Evolutionary conservation across 2,888 invertebrate genomes (phyloP).

Genomic region (Alsophila aescularia): DNA sequence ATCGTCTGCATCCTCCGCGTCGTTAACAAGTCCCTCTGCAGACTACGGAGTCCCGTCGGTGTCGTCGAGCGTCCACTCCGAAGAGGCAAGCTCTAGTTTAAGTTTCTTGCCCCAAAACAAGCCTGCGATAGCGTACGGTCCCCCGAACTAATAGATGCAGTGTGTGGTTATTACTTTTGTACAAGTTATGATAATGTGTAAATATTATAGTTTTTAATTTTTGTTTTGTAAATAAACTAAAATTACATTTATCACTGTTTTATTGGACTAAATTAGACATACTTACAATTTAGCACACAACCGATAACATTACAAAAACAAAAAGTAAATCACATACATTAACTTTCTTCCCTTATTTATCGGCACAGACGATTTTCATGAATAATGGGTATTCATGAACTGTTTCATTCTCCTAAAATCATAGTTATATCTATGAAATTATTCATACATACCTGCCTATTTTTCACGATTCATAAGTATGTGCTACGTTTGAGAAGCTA

Average conservation of each 20-base stretch:
- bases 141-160: constrained; percentile 57
- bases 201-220: constrained; percentile 46
- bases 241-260: constrained; percentile 35
- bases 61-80: constrained; percentile 43
- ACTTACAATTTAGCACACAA: constrained; percentile 8
- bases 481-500: neutral
- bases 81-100: constrained; percentile 39
- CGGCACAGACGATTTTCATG: constrained; percentile 60
- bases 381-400: constrained; percentile 51
- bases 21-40: constrained; percentile 39
- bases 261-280: constrained; percentile 24
- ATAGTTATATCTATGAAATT: constrained; percentile 18
- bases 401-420: constrained; percentile 48
- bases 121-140: constrained; percentile 65
- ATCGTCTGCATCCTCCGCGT: constrained; percentile 41
- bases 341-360: constrained; percentile 46
- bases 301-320: neutral
- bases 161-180: constrained; percentile 22
- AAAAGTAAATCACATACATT: neutral
- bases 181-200: constrained; percentile 42
- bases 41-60: constrained; percentile 58
- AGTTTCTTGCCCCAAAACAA: constrained; percentile 68
- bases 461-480: constrained; percentile 30
- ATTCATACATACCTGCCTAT: constrained; percentile 5
- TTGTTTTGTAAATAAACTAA: constrained; percentile 51